Base-by-base conservation (phyloP, 2,113 vertebrate species). In the Trinectes maculatus region DNA sequence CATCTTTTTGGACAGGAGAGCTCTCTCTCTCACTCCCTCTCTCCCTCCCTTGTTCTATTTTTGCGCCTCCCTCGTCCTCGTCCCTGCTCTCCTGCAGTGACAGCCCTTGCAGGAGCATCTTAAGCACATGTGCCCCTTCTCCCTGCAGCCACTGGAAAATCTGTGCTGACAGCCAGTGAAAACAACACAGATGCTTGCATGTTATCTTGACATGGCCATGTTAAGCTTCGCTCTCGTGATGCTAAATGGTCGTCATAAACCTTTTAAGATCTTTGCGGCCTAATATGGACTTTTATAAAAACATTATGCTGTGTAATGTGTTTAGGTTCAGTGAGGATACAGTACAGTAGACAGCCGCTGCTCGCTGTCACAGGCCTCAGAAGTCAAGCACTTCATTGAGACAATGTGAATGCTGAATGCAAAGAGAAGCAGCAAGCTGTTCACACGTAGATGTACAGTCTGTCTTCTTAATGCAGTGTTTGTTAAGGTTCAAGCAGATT, bases 161-260 rank as follows among this genome's bases (percentile, higher is more conserved):
- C 91, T 87, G 77, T 92, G 86, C 89, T 93, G 91, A 93, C 92
- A 93, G 89, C 89, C 91, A 90, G 80, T 93, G 92, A 92, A 93
- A 92, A 92, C 92, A 91, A 89, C 91, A 89, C 72, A 81, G 89
- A 90, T 88, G 89, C 91, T 91, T 89, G 89, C 91, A 90, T 92
- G 92, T 93, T 93, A 93, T 93, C 92, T 92, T 92, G 90, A 92
- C 91, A 90, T 83, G 90, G 86, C 91, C 92, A 88, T 88, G 91
- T 87, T 92, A 93, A 92, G 92, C 92, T 85, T 52, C 73, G 65
- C 89, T 91, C 89, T 86, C 82, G 60, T 79, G 89, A 89, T 89
- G 90, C 87, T 93, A 90, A 92, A 92, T 88, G 91, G 89, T 86
- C 90, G 84, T 89, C 91, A 88, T 92, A 93, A 92, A 91, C 92